Evolutionary conservation across 2,113 vertebrate species (phyloP), one percentile per base, ranked within the genome.

Genomic region (Perognathus longimembris): DNA sequence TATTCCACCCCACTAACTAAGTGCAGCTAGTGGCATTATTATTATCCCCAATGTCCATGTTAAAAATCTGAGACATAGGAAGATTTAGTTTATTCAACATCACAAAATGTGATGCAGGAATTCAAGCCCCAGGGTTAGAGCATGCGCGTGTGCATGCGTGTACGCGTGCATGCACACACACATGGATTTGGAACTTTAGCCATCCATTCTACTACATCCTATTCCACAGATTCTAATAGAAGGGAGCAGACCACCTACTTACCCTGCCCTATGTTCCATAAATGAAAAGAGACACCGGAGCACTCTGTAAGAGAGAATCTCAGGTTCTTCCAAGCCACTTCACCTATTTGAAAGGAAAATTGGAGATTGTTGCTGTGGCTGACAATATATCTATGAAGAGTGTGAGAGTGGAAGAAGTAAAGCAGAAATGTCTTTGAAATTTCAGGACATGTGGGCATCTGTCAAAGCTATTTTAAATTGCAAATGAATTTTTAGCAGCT

Each of bases 381-480:
- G 61, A 59, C 20, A 40, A 21, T 15, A 14, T 76, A 36, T 61
- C 75, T 76, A 88, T 6, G 42, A 28, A 61, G 59, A 81, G 36
- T 22, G 74, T 42, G 45, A 22, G 11, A n/a, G 5, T 36, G 3
- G 67, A 92, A 59, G 42, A 22, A 80, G 42, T 7, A 26, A 79
- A 66, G 9, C n/a, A 34, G 59, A 59, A 91, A 38, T 66, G 22
- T 14, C 57, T 20, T 32, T 36, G 30, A 74, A 34, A 40, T 87
- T 81, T 67, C 83, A 86, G n/a, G 45, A 54, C 21, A 28, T 38
- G 50, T 54, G 28, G 26, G 12, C n/a, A 40, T 71, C n/a, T 38
- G 42, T 64, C 57, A 74, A 70, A 80, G n/a, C 3, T 64, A 86
- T 40, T 92, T 90, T 74, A 81, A 74, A 67, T 92, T 74, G 28